A percentile compares a stretch with the other conserved stretches of the same genome.
Conservation (phyloP, 2,113 vertebrate species). For the Acrocephalus arundinaceus region DNA sequence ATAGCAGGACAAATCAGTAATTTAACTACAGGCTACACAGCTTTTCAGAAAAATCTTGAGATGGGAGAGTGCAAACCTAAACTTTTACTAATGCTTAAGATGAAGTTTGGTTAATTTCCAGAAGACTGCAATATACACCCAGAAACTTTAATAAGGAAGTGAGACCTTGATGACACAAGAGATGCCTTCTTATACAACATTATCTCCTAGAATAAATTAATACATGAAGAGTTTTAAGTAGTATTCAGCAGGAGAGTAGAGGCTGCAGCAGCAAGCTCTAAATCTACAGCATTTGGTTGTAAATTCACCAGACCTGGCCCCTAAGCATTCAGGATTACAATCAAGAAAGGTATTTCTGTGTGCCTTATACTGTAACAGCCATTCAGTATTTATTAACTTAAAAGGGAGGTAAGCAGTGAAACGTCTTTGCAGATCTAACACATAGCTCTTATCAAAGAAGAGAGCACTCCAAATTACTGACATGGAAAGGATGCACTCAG, state of each 20-base stretch:
- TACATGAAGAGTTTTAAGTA: neutral
- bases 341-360: neutral
- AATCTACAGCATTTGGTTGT: neutral
- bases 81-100: neutral
- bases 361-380: neutral
- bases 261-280: neutral
- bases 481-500: neutral
- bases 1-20: neutral
- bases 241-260: neutral
- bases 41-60: neutral
- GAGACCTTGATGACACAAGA: neutral
- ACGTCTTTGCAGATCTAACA: neutral
- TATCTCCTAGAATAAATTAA: neutral
- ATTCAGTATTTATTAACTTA: neutral
- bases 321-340: neutral
- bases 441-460: neutral
- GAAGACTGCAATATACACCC: neutral
- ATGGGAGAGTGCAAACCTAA: neutral
- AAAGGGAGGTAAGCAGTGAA: neutral
- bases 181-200: rapidly evolving
- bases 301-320: neutral
- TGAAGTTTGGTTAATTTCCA: neutral
- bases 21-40: neutral
- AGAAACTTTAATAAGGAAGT: neutral
- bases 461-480: neutral